phyloP scores from a whole-genome alignment of 2,797 vertebrate species.

The Rhinophrynus dorsalis region DNA sequence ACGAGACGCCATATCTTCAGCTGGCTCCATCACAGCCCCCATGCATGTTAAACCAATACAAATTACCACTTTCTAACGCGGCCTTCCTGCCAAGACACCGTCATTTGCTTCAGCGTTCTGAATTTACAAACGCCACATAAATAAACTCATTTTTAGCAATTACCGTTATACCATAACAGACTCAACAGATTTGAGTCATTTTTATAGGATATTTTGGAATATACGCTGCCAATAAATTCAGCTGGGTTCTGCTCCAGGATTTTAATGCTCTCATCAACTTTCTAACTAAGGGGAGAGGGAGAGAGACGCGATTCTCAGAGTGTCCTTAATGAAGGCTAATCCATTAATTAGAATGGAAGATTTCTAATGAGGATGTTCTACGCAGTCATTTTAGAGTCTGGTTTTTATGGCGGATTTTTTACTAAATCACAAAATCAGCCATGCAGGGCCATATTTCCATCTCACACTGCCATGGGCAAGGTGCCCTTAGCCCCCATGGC shows the following conservation, averaged over 20 bases:
- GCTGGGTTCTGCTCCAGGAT: background rate
- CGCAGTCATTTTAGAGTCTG: background rate
- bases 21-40: background rate
- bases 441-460: no score
- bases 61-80: constrained; percentile 15
- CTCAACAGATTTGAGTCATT: constrained; percentile 23
- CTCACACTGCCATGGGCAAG: no score
- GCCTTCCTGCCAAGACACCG: background rate
- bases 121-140: constrained; percentile 41
- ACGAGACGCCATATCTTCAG: background rate
- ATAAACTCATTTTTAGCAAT: constrained; percentile 43
- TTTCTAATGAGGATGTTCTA: background rate
- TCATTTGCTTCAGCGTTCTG: constrained; percentile 44
- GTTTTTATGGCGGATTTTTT: no score
- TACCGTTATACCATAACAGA: constrained; percentile 20
- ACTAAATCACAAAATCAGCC: no score
- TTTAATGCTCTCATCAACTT: constrained; percentile 1
- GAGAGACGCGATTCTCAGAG: background rate
- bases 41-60: constrained; percentile 7
- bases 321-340: background rate
- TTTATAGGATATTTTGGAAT: constrained; percentile 27
- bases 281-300: background rate
- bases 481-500: no score
- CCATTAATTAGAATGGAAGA: background rate
- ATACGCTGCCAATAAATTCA: constrained; percentile 11